Conservation (phyloP, 2,888 invertebrate species). For the Phytoseiulus persimilis region DNA sequence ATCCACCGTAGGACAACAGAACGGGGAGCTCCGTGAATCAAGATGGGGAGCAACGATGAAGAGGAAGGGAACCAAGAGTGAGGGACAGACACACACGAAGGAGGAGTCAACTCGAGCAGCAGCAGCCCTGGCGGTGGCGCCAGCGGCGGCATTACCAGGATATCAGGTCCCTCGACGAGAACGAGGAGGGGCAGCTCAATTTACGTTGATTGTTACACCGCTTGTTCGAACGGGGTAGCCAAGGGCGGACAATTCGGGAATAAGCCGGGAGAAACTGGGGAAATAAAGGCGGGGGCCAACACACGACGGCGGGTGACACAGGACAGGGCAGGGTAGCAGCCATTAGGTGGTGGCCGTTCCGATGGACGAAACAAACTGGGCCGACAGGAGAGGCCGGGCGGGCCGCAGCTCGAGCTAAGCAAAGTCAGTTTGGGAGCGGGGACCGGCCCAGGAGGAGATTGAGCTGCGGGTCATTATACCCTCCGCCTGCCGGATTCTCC, state of each 20-base stretch:
- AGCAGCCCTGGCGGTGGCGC: neutral
- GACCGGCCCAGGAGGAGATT: neutral
- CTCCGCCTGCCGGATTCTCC: neutral
- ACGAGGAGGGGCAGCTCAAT: neutral
- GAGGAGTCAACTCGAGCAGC: neutral
- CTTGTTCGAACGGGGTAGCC: neutral
- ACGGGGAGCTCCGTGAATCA: neutral
- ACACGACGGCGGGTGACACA: neutral
- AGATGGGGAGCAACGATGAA: neutral
- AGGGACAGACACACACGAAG: conserved; percentile 5
- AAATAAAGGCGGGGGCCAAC: neutral
- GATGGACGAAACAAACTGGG: neutral
- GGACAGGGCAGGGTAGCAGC: neutral
- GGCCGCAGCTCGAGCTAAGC: neutral
- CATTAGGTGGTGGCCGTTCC: neutral
- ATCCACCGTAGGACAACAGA: neutral
- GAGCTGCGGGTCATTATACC: neutral
- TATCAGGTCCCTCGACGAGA: neutral
- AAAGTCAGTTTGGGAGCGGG: neutral
- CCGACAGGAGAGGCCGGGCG: neutral
- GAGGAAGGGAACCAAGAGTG: neutral
- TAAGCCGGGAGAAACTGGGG: neutral
- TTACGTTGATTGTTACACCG: conserved; percentile 5
- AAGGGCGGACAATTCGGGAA: neutral
- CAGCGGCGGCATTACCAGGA: neutral